Percentiles rank a stretch among this genome's conserved stretches.
Evolutionary conservation across 2,113 vertebrate genomes (phyloP).

Genomic region (Cyanoramphus novaezelandiae): DNA sequence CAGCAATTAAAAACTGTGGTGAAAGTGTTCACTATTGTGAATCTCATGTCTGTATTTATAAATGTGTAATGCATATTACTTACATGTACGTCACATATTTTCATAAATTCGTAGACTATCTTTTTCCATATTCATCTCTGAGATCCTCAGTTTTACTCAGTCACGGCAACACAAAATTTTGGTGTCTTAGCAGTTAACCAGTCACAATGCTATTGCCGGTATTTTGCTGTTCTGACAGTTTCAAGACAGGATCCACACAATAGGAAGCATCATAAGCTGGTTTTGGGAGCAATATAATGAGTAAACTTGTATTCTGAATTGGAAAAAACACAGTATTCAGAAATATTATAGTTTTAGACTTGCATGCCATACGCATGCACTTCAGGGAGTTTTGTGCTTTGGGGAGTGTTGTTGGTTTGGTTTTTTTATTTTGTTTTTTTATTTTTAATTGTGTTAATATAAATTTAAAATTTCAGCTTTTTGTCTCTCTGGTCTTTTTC

Average conservation of each 20-base stretch:
- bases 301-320: background rate
- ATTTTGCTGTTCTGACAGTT: background rate
- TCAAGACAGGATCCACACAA: background rate
- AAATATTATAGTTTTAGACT: background rate
- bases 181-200: background rate
- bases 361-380: background rate
- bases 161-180: background rate
- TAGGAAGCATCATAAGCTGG: background rate
- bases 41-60: background rate
- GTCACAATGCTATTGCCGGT: background rate
- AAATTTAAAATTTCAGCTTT: background rate
- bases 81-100: background rate
- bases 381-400: background rate
- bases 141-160: background rate
- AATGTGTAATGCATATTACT: background rate
- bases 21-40: background rate
- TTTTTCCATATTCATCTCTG: background rate
- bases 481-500: background rate
- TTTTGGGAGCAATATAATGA: background rate
- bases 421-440: too few relatives aligned
- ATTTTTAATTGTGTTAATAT: background rate
- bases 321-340: background rate
- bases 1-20: background rate
- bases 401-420: background rate
- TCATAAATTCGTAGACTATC: background rate